Percentiles rank a stretch among this genome's conserved stretches.
Evolutionary conservation across 2,888 invertebrate species (phyloP).

Genomic region (Rhamphomyia laevipes): DNA sequence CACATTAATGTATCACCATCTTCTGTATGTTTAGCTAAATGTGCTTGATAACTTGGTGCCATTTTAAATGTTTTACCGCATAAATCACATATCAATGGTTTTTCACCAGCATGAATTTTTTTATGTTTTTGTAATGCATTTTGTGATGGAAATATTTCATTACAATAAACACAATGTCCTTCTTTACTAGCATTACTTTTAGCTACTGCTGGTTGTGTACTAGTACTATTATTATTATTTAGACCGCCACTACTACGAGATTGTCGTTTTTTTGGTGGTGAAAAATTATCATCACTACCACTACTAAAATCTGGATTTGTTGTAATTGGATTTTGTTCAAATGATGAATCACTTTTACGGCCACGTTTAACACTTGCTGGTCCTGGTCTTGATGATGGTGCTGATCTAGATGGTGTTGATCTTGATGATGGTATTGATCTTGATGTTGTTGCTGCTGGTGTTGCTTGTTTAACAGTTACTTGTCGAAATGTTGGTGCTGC

Average conservation of each 20-base stretch:
- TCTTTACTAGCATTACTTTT: constrained; percentile 6
- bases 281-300: constrained; percentile 15
- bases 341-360: constrained; percentile 4
- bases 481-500: not conserved
- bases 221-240: constrained; percentile 19
- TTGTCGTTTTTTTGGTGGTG: constrained; percentile 14
- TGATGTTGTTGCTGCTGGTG: not conserved
- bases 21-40: constrained; percentile 35
- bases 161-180: constrained; percentile 38
- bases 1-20: constrained; percentile 21
- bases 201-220: constrained; percentile 12
- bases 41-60: constrained; percentile 35
- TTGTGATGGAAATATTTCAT: constrained; percentile 39
- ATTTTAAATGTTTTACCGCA: constrained; percentile 38
- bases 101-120: constrained; percentile 36
- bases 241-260: not conserved
- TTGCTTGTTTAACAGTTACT: too few relatives aligned
- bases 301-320: constrained; percentile 14
- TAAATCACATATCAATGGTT: constrained; percentile 33
- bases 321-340: constrained; percentile 3
- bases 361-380: not conserved
- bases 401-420: not conserved
- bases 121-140: constrained; percentile 41
- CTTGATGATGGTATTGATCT: not conserved
- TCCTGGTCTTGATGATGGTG: not conserved